Conservation (phyloP, 2,113 vertebrate genomes). For the Cavia aperea region DNA sequence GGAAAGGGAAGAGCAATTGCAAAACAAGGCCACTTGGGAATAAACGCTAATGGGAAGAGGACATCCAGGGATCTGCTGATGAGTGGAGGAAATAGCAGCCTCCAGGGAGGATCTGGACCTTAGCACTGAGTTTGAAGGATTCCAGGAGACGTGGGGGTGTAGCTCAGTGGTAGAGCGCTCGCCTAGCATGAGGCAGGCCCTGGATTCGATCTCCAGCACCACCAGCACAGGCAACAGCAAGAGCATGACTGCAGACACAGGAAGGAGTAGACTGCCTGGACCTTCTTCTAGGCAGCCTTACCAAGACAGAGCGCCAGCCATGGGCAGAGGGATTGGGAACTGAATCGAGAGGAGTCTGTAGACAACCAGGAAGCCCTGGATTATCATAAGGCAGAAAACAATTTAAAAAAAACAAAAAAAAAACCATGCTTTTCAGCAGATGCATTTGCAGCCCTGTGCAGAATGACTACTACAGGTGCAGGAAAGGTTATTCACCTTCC, state of each 20-base stretch:
- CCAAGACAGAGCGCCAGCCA: background rate
- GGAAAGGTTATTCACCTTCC: background rate
- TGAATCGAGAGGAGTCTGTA: background rate
- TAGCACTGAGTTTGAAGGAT: background rate
- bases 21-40: background rate
- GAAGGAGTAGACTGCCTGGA: background rate
- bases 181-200: too few species aligned
- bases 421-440: background rate
- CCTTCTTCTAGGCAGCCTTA: background rate
- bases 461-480: background rate
- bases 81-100: background rate
- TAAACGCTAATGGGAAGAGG: background rate
- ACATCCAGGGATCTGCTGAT: background rate
- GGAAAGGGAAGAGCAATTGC: background rate
- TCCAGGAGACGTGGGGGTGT: background rate
- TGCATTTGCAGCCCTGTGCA: background rate
- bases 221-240: background rate
- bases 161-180: background rate
- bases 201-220: background rate
- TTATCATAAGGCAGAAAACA: background rate
- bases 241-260: background rate
- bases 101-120: background rate
- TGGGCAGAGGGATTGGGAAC: background rate
- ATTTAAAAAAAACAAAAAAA: background rate
- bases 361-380: background rate